Base-by-base conservation (phyloP, 2,888 invertebrate species). In the Barypeithes pellucidus region DNA sequence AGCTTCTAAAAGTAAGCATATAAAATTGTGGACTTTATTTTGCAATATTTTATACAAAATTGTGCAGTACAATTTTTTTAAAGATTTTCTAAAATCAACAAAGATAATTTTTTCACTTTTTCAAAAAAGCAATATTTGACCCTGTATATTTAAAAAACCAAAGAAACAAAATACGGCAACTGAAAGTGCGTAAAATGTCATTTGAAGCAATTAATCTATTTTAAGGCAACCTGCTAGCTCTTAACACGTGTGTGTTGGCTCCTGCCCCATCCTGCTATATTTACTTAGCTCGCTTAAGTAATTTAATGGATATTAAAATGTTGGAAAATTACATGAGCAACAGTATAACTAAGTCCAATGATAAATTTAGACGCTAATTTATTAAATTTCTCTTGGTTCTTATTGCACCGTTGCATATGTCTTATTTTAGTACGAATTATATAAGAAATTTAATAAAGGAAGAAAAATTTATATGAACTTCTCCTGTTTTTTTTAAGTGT, bases 171-270 rank as follows among this genome's bases (percentile, higher is more conserved):
- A 62, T 52, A 67, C 41, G 22, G 33, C 67, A 60, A 72, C 61
- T 65, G 66, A 65, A 69, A 73, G 69, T 67, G 72, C 69, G 73
- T 69, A 67, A 62, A 50, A 70, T 62, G 69, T 67, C 69, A 73
- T 73, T 68, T 60, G 33, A 67, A 70, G 73, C 59, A 70, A 73
- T 73, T 73, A 73, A 73, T 73, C 73, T 73, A 73, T 73, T 73
- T 73, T 73, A 70, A 73, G 73, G 73, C 73, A 73, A 73, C 73
- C 73, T 73, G 73, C 73, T 73, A 70, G 66, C 70, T 73, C 73
- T 61, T 70, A 66, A 70, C 69, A 73, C 73, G 68, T 68, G 73
- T 73, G 72, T 73, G 73, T 68, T 72, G 72, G 59, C 67, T 72
- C 67, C 67, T 45, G 72, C 62, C 67, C 57, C 57, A 67, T 73